A percentile compares a stretch with the other conserved stretches of the same genome.
phyloP scores from a whole-genome alignment of 2,797 vertebrate genomes.

The Anguilla megastoma region DNA sequence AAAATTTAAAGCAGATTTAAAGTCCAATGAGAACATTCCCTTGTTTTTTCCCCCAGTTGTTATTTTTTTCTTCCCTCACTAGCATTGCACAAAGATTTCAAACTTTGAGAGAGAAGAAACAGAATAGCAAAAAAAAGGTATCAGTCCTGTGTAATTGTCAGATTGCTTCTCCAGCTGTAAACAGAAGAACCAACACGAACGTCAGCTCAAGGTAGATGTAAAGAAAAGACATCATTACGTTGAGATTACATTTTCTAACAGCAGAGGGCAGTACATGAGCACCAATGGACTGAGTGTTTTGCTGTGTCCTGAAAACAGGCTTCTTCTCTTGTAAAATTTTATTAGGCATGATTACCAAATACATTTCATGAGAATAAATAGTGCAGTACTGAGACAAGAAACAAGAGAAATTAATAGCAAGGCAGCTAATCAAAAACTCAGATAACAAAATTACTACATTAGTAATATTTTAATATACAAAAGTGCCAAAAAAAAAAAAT shows the following conservation, averaged over 20 bases:
- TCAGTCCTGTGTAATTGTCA: neutral
- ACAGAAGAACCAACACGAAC: neutral
- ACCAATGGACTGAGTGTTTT: neutral
- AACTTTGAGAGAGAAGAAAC: no score
- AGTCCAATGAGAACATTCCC: neutral
- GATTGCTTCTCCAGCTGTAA: neutral
- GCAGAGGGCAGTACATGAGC: constrained; percentile 29
- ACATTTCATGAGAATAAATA: neutral
- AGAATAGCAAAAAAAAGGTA: no score
- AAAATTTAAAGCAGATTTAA: neutral
- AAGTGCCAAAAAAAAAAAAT: neutral
- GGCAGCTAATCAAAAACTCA: neutral
- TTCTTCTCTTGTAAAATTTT: neutral
- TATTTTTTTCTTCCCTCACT: no score
- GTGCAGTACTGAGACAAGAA: neutral
- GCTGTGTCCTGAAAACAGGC: neutral
- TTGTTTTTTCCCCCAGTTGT: neutral
- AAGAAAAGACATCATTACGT: neutral
- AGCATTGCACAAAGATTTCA: neutral
- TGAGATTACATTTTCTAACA: constrained; percentile 6
- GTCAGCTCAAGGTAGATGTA: neutral
- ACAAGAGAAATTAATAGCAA: neutral
- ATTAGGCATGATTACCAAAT: neutral
- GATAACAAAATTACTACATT: neutral
- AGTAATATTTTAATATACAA: neutral